phyloP scores from a whole-genome alignment of 2,888 invertebrate genomes.

The Eupithecia insigniata region DNA sequence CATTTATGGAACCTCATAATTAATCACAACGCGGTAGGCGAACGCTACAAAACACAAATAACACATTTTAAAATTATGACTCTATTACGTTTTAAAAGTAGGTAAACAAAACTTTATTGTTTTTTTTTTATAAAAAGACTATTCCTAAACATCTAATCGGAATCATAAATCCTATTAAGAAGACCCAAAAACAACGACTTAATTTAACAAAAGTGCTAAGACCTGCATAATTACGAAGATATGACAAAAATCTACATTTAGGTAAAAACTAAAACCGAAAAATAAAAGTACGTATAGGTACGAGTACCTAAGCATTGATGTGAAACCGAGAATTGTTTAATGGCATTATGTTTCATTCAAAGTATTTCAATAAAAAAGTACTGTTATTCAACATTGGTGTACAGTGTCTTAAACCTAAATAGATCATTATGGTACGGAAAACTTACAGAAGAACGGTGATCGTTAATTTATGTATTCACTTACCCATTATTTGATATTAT shows the following conservation, averaged over 20 bases:
- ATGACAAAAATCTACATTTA: neutral
- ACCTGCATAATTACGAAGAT: slow-evolving; percentile 14
- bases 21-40: slow-evolving; percentile 26
- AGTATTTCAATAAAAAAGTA: neutral
- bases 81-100: slow-evolving; percentile 35
- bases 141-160: slow-evolving; percentile 24
- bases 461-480: neutral
- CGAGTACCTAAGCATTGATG: neutral
- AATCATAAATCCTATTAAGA: slow-evolving; percentile 36
- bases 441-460: neutral
- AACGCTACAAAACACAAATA: slow-evolving; percentile 19
- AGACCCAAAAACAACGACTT: slow-evolving; percentile 37
- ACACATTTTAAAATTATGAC: slow-evolving; percentile 37
- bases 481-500: too few species aligned
- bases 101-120: slow-evolving; percentile 27
- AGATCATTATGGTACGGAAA: neutral
- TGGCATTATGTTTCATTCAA: neutral
- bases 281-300: neutral
- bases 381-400: neutral
- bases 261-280: neutral
- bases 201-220: slow-evolving; percentile 24
- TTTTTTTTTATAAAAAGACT: slow-evolving; percentile 18
- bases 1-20: slow-evolving; percentile 42
- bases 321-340: neutral
- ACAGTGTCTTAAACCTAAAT: neutral